Conservation (phyloP, 2,888 invertebrate genomes). For the Drosophila planitibia region DNA sequence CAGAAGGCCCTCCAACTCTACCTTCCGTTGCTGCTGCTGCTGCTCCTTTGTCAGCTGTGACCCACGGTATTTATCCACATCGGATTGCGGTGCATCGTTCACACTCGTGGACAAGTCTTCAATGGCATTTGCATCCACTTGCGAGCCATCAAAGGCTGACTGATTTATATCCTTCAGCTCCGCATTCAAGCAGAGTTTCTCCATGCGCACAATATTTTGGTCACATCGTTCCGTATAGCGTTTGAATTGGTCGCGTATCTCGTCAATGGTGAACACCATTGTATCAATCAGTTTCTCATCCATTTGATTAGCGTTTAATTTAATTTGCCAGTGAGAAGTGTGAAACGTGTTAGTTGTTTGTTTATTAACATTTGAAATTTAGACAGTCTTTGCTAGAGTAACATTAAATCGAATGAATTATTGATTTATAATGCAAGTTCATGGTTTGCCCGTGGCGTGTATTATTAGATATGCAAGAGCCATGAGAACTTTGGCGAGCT, state of each 20-base stretch:
- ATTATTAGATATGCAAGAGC: slow-evolving; percentile 57
- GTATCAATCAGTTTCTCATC: slow-evolving; percentile 10
- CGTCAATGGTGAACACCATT: slow-evolving; percentile 33
- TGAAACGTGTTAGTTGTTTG: slow-evolving; percentile 7
- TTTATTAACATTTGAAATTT: slow-evolving; percentile 11
- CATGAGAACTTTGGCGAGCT: slow-evolving; percentile 60
- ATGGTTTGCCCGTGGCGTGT: slow-evolving; percentile 51
- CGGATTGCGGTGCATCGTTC: neutral
- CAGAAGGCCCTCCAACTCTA: slow-evolving; percentile 3
- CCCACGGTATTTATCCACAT: neutral
- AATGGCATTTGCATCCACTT: slow-evolving; percentile 44
- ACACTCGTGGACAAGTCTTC: slow-evolving; percentile 14
- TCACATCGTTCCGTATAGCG: slow-evolving; percentile 5
- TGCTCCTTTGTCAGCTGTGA: neutral
- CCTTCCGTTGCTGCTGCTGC: neutral
- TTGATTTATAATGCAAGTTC: slow-evolving; percentile 76
- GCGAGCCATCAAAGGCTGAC: slow-evolving; percentile 4
- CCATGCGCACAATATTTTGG: slow-evolving; percentile 1
- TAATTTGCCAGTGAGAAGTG: neutral
- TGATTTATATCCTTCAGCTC: slow-evolving; percentile 20
- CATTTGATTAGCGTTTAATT: neutral
- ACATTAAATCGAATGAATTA: slow-evolving; percentile 34
- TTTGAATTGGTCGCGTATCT: slow-evolving; percentile 40
- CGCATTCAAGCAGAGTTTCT: slow-evolving; percentile 1
- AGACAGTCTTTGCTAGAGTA: slow-evolving; percentile 1